Evolutionary conservation across 2,113 vertebrate genomes (phyloP).

Genomic region (Nothocercus nigrocapillus): DNA sequence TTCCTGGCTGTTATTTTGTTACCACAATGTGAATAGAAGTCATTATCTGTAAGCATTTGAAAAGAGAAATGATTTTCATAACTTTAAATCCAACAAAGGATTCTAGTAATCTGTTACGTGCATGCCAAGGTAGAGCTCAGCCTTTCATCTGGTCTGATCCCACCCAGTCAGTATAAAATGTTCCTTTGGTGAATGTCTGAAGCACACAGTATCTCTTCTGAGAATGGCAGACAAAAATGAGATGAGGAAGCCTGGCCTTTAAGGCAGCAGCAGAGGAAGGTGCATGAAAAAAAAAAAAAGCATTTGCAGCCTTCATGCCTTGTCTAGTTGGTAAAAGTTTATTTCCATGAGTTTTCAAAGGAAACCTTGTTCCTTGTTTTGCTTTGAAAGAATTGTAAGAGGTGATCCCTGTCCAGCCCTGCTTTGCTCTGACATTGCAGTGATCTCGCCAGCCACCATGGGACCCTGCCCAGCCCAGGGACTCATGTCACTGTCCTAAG

Average conservation of each 20-base stretch:
- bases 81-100: constrained; percentile 68
- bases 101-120: constrained; percentile 55
- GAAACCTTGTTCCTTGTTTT: background rate
- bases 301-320: background rate
- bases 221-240: constrained; percentile 32
- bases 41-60: constrained; percentile 59
- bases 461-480: background rate
- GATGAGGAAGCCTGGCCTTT: constrained; percentile 19
- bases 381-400: background rate
- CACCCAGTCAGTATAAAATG: constrained; percentile 52
- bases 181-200: constrained; percentile 63
- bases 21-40: constrained; percentile 58
- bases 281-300: background rate
- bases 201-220: constrained; percentile 6
- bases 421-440: background rate
- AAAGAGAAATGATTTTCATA: constrained; percentile 61
- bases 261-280: constrained; percentile 50
- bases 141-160: constrained; percentile 74
- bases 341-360: background rate
- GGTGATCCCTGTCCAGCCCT: background rate
- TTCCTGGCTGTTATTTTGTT: constrained; percentile 58
- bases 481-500: background rate
- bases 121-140: constrained; percentile 24
- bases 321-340: background rate
- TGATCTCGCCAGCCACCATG: background rate